Base-by-base conservation (phyloP, 2,113 vertebrate genomes). In the Nannobrachium achirus region DNA sequence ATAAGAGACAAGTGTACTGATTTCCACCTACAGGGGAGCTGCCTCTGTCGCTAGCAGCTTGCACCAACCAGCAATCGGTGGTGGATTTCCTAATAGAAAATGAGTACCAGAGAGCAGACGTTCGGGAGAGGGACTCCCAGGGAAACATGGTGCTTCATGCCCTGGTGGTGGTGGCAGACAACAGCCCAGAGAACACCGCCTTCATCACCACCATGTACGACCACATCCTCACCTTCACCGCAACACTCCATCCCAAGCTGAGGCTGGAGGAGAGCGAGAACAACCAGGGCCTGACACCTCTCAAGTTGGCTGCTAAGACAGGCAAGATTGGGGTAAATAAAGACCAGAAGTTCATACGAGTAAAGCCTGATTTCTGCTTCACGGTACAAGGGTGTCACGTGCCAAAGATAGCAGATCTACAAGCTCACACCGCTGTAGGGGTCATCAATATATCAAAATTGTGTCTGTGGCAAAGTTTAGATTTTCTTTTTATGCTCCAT, bases 61-160 rank as follows among this genome's bases (percentile, higher is more conserved):
- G 98, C 75, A 99, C 96, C 68, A 99, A 98, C 92, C 98, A 99
- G 84, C 92, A 93, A 19, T 89, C 93, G 19, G 85, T 98, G 6
- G 95, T 97, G 80, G 93, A 95, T 76, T 96, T 94, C 83, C 93
- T 98, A 63, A 87, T 99, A 81, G 89, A 93, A 69, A 98, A 96
- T 63, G 86, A 92, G 13, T 86, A 92, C 85, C 91, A 94, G 49
- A 72, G 71, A 0, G 95, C 94, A 0, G 63, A 92, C 14, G 88
- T 95, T 0, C 15, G 80, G 0, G 61, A 90, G 51, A 74, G 42
- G 15, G 98, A 99, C 81, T 95, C 95, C 4, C 92, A 93, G 50
- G 96, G 97, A 48, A 99, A 98, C 85, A 97, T 89, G 0, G 96
- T 97, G 66, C 93, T 99, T 65, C 97, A 98, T 0, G 95, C 96